Evolutionary conservation across 2,888 invertebrate species (phyloP), one percentile per base, ranked within the genome.

Genomic region (Nomada flava): DNA sequence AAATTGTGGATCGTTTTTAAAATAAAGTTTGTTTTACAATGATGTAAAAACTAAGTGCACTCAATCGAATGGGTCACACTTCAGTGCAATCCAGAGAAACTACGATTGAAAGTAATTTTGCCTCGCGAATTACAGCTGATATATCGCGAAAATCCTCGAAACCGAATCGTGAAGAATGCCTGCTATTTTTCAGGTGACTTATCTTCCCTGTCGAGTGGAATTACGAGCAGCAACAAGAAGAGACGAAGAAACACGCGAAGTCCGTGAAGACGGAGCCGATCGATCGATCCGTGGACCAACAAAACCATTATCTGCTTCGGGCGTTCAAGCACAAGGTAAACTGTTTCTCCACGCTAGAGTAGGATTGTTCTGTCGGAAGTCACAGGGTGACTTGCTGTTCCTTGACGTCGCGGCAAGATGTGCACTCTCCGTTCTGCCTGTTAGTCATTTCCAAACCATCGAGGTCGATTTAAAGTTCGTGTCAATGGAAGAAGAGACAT

Each of bases 281-380:
- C 85, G 86, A 88, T 89, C 85, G 86, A 87, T 86, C 69, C 76
- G 76, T 79, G 74, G 83, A 84, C 87, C 91, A 91, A 89, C 90
- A 86, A 86, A 90, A 85, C 90, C 90, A 90, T 91, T 91, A 91
- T 89, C 89, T 88, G 89, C 82, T 89, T 86, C 88, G 84, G 79
- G 87, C 88, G 88, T 77, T 87, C 85, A 79, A 86, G 83, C 86
- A 80, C 83, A 77, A 82, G 87, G 88, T 85, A 86, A 89, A 89
- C 86, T 85, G 86, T 85, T 79, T 84, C 84, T 81, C 86, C 79
- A 77, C 42, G 74, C 67, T 79, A 72, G 55, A 84, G 82, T 79
- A 81, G 87, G 83, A 82, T 77, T 82, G 84, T 78, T 79, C 82
- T 67, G 74, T 73, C 88, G 85, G 83, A 88, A 88, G 85, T 82